phyloP scores from a whole-genome alignment of 2,797 vertebrate genomes.

The Poeciliopsis paucimaculata region DNA sequence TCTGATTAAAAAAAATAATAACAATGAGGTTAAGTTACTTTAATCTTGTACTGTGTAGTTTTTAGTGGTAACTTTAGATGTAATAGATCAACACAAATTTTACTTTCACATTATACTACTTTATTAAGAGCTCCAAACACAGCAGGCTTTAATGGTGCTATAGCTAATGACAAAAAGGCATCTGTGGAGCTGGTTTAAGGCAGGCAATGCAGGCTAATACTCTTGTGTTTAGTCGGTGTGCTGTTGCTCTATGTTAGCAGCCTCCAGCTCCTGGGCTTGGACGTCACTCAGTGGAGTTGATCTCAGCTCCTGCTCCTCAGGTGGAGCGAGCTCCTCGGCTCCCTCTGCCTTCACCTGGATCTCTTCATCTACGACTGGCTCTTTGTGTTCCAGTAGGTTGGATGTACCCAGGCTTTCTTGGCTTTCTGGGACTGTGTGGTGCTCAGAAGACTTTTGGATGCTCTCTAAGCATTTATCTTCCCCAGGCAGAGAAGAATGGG shows the following conservation, averaged over 20 bases:
- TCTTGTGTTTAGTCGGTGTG: slow-evolving; percentile 44
- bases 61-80: slow-evolving; percentile 15
- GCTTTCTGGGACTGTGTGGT: slow-evolving; percentile 31
- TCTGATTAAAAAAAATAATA: neutral
- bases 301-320: slow-evolving; percentile 38
- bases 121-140: slow-evolving; percentile 69
- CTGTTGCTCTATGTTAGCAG: slow-evolving; percentile 41
- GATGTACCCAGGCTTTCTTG: slow-evolving; percentile 40
- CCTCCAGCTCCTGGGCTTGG: slow-evolving; percentile 53
- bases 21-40: slow-evolving; percentile 22
- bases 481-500: slow-evolving; percentile 29
- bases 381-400: slow-evolving; percentile 46
- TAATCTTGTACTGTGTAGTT: slow-evolving; percentile 1
- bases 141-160: slow-evolving; percentile 8
- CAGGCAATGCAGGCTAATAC: slow-evolving; percentile 21
- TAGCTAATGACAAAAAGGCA: slow-evolving; percentile 6
- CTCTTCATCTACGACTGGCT: slow-evolving; percentile 41
- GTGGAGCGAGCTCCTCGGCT: slow-evolving; percentile 35
- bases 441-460: slow-evolving; percentile 42
- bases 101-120: slow-evolving; percentile 50
- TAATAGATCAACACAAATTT: slow-evolving; percentile 11
- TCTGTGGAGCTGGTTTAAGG: slow-evolving; percentile 13
- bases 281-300: slow-evolving; percentile 31
- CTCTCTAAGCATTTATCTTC: slow-evolving; percentile 42
- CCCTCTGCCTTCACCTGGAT: slow-evolving; percentile 37